Percentiles rank a stretch among this genome's conserved stretches.
phyloP scores from a whole-genome alignment of 2,888 invertebrate species.

The Hoplodrina blanda region DNA sequence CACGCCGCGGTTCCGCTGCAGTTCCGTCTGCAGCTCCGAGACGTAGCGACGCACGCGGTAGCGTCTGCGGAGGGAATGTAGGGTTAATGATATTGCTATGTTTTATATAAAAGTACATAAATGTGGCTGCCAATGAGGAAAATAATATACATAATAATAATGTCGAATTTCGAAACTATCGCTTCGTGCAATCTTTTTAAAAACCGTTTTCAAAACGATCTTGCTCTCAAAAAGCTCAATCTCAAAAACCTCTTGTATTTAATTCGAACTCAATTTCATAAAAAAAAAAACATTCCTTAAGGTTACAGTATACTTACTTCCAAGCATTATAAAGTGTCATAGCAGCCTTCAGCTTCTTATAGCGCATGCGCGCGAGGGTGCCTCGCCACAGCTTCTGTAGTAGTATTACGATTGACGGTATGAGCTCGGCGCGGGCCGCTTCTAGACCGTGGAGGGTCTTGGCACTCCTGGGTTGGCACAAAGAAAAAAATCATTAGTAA shows the following conservation, averaged over 20 bases:
- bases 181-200: no score
- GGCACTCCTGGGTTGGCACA: constrained; percentile 91
- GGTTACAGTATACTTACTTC: constrained; percentile 82
- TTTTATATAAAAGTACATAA: no score
- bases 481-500: not conserved
- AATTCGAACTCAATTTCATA: no score
- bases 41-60: constrained; percentile 86
- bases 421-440: constrained; percentile 95
- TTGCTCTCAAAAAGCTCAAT: no score
- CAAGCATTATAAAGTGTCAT: constrained; percentile 95
- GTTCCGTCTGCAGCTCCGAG: constrained; percentile 74
- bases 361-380: constrained; percentile 93
- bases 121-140: no score
- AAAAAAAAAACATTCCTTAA: no score
- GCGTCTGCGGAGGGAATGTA: constrained; percentile 71
- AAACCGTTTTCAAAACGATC: no score
- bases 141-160: no score
- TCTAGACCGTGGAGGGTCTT: constrained; percentile 97
- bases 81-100: not conserved
- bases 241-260: no score
- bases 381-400: constrained; percentile 99
- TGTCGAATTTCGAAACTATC: no score
- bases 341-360: constrained; percentile 96
- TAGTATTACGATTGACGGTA: constrained; percentile 97
- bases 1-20: constrained; percentile 72